Evolutionary conservation across 2,888 invertebrate genomes (phyloP).

Genomic region (Pristionchus arcanus): DNA sequence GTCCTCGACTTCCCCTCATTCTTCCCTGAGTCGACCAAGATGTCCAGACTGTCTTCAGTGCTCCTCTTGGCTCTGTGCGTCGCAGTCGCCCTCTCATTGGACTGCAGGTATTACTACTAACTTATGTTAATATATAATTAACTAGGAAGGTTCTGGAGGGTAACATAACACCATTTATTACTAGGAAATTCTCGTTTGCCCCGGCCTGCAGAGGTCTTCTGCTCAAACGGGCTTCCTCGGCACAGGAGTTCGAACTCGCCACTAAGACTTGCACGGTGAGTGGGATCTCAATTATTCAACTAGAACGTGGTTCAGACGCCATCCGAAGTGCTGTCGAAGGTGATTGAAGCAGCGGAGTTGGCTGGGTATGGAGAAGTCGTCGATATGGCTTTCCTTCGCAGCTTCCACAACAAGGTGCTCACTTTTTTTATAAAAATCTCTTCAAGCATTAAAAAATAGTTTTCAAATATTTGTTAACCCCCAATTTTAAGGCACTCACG

Average conservation of each 20-base stretch:
- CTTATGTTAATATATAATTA: no score
- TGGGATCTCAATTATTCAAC: neutral
- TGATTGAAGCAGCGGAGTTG: constrained; percentile 44
- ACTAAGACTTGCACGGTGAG: constrained; percentile 50
- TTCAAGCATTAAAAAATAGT: neutral
- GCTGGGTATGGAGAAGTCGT: constrained; percentile 42
- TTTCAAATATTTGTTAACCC: neutral
- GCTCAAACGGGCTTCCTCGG: constrained; percentile 64
- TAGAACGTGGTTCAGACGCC: constrained; percentile 16
- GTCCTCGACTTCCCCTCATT: neutral
- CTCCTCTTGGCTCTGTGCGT: neutral
- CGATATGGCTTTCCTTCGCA: constrained; percentile 53
- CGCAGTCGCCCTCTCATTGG: neutral
- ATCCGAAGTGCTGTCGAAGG: constrained; percentile 49
- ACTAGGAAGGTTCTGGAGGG: no score
- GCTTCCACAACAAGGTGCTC: constrained; percentile 28
- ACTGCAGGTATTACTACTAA: constrained; percentile 49
- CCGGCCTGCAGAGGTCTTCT: constrained; percentile 74
- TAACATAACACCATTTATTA: no score
- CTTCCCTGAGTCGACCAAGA: neutral
- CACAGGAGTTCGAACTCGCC: constrained; percentile 47
- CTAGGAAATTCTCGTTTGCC: constrained; percentile 73
- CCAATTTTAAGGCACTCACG: neutral
- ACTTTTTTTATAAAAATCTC: neutral
- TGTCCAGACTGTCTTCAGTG: constrained; percentile 29